These are phyloP conservation scores for Chrysolina haemoptera DNA, from an alignment of 2,888 invertebrate genomes.

Conservation along the genomic window DNA sequence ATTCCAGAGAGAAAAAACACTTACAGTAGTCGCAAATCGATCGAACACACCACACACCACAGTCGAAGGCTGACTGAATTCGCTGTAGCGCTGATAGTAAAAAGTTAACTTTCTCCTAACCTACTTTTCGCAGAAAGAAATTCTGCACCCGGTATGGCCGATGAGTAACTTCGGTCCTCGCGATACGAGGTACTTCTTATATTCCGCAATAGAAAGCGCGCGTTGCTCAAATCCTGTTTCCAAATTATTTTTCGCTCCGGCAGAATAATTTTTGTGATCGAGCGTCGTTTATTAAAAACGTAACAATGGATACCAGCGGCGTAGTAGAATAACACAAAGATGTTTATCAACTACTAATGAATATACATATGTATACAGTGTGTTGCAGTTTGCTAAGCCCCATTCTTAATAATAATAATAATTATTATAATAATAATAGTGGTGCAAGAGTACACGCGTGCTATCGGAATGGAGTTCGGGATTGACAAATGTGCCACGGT, in stretches of 20 bases:
- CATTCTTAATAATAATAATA: too few relatives aligned
- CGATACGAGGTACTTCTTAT: constrained; percentile 38
- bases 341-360: too few relatives aligned
- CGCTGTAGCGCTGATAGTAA: constrained; percentile 63
- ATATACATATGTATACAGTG: too few relatives aligned
- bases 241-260: constrained; percentile 24
- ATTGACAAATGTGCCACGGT: too few relatives aligned
- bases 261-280: neutral
- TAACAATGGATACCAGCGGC: constrained; percentile 10
- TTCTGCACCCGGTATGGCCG: constrained; percentile 51
- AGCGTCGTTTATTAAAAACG: constrained; percentile 18
- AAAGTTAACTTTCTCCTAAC: constrained; percentile 69
- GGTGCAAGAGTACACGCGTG: too few relatives aligned
- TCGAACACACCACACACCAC: constrained; percentile 54
- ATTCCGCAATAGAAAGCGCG: constrained; percentile 33
- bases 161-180: constrained; percentile 39
- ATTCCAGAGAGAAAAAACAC: neutral
- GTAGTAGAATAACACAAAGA: neutral
- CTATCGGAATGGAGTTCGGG: too few relatives aligned
- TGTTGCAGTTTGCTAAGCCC: too few relatives aligned
- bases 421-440: too few relatives aligned
- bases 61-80: constrained; percentile 65
- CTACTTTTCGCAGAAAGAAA: constrained; percentile 63
- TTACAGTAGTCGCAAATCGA: constrained; percentile 32
- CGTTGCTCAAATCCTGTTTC: constrained; percentile 24